phyloP scores from a whole-genome alignment of 1,140 invertebrate genomes.

The Aphelenchoides besseyi region DNA sequence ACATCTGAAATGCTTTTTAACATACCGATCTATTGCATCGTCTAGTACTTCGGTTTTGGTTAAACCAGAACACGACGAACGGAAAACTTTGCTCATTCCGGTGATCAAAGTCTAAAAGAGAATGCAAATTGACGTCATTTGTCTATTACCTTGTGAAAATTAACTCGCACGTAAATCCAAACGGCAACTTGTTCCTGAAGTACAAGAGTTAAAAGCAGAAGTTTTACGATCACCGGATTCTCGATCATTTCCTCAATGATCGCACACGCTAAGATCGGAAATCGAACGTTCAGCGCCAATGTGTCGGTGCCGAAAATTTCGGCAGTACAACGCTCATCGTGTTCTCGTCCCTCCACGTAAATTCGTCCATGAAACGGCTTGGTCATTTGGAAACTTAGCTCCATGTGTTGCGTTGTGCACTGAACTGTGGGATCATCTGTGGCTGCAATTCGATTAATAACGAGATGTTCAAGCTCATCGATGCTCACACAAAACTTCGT shows the following conservation, averaged over 20 bases:
- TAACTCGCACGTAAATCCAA: neutral
- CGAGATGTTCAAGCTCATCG: no score
- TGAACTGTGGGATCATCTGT: neutral
- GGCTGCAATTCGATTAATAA: no score
- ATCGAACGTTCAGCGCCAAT: neutral
- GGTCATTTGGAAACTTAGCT: neutral
- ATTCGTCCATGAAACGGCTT: neutral
- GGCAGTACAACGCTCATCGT: constrained; percentile 1
- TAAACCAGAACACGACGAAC: neutral
- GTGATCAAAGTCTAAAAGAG: constrained; percentile 3
- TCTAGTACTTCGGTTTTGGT: neutral
- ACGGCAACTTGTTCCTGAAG: neutral
- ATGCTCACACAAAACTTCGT: no score
- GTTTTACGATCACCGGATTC: neutral
- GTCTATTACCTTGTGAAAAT: neutral
- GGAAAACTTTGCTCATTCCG: neutral
- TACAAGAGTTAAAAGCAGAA: neutral
- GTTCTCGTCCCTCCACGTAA: constrained; percentile 2
- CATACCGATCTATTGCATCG: neutral
- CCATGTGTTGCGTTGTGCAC: neutral
- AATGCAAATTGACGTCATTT: no score
- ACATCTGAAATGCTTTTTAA: neutral
- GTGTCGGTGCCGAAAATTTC: neutral
- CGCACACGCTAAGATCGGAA: neutral
- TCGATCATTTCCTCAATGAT: neutral